phyloP scores from a whole-genome alignment of 2,113 vertebrate genomes.

The Pelecanus crispus region DNA sequence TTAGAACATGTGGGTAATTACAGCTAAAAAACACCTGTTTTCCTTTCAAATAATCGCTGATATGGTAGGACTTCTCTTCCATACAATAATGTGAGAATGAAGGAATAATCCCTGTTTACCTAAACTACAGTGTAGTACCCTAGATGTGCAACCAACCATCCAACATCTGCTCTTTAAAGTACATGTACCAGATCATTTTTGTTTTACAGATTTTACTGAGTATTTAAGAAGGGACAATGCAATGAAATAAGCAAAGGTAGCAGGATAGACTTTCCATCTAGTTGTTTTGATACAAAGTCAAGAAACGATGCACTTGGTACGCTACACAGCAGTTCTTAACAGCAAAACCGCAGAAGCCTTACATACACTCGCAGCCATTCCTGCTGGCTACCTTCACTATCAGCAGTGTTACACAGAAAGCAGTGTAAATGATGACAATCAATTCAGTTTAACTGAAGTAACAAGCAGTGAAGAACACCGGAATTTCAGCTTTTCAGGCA shows the following conservation, averaged over 20 bases:
- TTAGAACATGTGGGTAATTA: neutral
- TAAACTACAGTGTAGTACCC: rapidly evolving
- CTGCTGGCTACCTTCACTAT: rapidly evolving
- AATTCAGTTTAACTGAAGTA: neutral
- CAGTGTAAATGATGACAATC: neutral
- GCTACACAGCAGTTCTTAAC: neutral
- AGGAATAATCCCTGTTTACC: neutral
- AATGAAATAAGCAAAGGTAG: neutral
- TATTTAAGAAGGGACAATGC: neutral
- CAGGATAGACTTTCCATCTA: neutral
- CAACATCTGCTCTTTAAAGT: neutral
- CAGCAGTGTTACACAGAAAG: rapidly evolving
- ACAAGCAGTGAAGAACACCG: neutral
- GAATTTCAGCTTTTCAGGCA: neutral
- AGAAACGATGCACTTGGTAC: rapidly evolving
- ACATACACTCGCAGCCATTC: neutral
- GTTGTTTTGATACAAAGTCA: neutral
- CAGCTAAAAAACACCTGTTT: neutral
- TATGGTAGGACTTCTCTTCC: neutral
- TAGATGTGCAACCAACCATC: neutral
- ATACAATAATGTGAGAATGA: neutral
- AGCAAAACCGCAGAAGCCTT: neutral
- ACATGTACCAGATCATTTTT: neutral
- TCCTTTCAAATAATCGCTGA: neutral
- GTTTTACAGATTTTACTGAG: neutral